phyloP scores from a whole-genome alignment of 1,140 invertebrate genomes.

The Trachelipus rathkii region DNA sequence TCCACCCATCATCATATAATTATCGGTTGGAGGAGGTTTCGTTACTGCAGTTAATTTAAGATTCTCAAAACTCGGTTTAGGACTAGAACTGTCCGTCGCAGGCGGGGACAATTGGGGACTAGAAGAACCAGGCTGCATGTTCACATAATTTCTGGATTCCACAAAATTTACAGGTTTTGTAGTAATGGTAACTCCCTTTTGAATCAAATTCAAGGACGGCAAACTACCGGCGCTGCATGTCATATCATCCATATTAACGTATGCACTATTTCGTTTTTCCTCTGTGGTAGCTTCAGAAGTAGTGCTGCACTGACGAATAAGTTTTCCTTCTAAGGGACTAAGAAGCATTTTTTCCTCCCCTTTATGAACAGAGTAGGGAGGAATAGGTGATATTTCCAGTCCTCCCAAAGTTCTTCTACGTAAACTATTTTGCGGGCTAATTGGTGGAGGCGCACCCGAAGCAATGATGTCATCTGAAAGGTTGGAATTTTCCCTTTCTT shows the following conservation, averaged over 20 bases:
- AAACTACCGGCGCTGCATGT: neutral
- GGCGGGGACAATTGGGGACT: neutral
- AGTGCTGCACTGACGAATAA: neutral
- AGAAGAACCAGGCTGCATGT: neutral
- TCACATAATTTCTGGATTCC: slow-evolving; percentile 3
- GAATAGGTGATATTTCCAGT: neutral
- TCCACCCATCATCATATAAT: neutral
- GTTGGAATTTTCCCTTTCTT: neutral
- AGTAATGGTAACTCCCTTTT: neutral
- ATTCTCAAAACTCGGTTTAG: neutral
- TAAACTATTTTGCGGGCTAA: neutral
- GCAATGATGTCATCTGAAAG: neutral
- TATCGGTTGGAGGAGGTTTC: neutral
- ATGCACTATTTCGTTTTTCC: neutral
- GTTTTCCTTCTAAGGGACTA: neutral
- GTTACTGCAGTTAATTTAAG: neutral
- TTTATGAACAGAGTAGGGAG: neutral
- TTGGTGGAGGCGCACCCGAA: neutral
- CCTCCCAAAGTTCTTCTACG: neutral
- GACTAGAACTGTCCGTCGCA: neutral
- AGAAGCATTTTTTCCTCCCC: neutral
- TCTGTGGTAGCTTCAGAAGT: neutral
- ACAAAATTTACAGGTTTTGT: neutral
- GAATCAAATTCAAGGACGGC: neutral
- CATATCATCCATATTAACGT: neutral